Base-by-base conservation (phyloP, 2,888 invertebrate genomes). In the Diarsia brunnea region DNA sequence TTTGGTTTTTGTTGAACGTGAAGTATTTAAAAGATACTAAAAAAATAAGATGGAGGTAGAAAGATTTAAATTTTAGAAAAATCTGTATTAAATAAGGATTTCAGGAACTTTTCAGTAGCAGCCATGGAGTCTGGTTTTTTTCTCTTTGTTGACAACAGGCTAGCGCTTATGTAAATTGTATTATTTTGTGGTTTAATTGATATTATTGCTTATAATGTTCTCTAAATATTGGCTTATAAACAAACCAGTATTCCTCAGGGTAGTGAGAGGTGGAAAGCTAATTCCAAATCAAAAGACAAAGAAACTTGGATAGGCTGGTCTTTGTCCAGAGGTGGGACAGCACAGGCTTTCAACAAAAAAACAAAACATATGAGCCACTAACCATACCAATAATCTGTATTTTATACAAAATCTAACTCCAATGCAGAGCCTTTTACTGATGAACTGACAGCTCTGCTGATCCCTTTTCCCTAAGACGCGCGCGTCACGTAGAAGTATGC, bases 401-500 rank as follows among this genome's bases (percentile, higher is more conserved):
- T 55, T 55, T 24, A 14, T 27, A 24, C 14, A 0, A 24, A 55
- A 55, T 58, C n/a, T n/a, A n/a, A 24, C 24, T 16, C 24, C 12
- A 14, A 24, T 1, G 2, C 12, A 14, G 14, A 14, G 24, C 5
- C 14, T 24, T 16, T 14, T 7, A 16, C n/a, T 47, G 4, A 38
- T 43, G 61, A n/a, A 63, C 27, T 16, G 1, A 43, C 60, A 43
- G 7, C 5, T 58, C 68, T 69, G 69, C 65, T 45, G 69, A 70
- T 38, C 49, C 67, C 45, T 5, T 12, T 47, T 61, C 27, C 14
- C 47, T 60, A 71, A 65, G 61, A 49, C 69, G 79, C 64, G 38
- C 70, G 8, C 0, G 64, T 65, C 84, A 85, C 89, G 84, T 81
- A 78, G 43, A 75, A 78, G 74, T 76, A 83, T 81, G 81, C 78